Base-by-base conservation (phyloP, 2,797 vertebrate species). In the Orientallactaga sibirica region DNA sequence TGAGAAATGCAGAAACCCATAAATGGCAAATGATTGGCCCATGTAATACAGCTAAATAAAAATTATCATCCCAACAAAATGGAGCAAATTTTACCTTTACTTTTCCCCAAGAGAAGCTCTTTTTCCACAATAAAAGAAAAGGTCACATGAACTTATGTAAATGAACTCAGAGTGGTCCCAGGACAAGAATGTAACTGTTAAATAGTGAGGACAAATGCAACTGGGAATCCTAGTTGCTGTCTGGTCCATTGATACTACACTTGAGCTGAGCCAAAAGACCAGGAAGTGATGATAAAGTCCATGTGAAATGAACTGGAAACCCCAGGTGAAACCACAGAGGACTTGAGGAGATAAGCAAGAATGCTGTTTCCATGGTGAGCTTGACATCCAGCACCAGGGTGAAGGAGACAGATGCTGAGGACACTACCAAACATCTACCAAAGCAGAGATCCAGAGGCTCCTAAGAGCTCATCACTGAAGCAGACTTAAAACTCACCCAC, bases 1-100 rank as follows among this genome's bases (percentile, higher is more conserved):
- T 88, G 48, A 70, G 25, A 95, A 95, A 93, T 91, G 27, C 48
- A 73, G 81, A 95, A 4, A 8, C 7, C 14, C 22, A 58, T 77
- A 91, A 86, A 93, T 37, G 58, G 19, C 5, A 85, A 88, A 67
- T 68, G 29, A 90, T 19, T 55, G 77, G 20, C 22, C 18, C 19
- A 85, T 86, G 16, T 86, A n/a, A 66, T 11, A 5, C 0, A 61
- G 19, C 64, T 37, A 43, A 92, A 86, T 88, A 92, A 91, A 94
- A 95, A 83, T 79, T 43, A 90, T 52, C 68, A 83, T 61, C 15
- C 33, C 41, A 92, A 88, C 16, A 41, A 80, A 18, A 78, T 3
- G 15, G 85, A 68, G 3, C 52, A 77, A 55, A 92, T 41, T 90
- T 66, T n/a, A 52, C 12, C 52, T 43, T 79, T 87, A 29, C 29